phyloP scores from a whole-genome alignment of 2,113 vertebrate species.

The Diadophis punctatus region DNA sequence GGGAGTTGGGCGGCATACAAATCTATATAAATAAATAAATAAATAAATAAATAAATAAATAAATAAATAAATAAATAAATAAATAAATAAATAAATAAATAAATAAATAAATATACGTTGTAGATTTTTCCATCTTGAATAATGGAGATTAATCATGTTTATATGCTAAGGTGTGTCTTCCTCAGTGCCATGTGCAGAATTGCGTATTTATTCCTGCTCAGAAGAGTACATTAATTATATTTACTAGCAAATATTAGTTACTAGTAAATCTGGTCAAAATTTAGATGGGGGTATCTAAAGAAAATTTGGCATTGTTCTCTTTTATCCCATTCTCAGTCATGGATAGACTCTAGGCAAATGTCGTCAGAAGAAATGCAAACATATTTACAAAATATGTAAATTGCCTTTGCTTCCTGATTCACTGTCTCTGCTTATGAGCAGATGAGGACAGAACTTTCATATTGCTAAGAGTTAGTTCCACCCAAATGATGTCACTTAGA shows the following conservation, averaged over 20 bases:
- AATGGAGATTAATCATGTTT: constrained; percentile 11
- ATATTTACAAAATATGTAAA: background rate
- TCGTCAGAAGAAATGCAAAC: background rate
- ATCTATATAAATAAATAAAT: too few relatives aligned
- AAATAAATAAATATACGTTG: constrained; percentile 36
- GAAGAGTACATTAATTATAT: background rate
- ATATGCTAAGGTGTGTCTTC: background rate
- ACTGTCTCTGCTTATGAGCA: background rate
- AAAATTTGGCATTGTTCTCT: background rate
- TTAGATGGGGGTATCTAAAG: constrained; percentile 9
- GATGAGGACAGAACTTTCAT: background rate
- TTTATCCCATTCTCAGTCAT: background rate
- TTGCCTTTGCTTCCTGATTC: background rate
- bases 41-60: too few relatives aligned
- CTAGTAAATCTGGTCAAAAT: constrained; percentile 21
- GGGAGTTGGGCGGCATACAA: too few relatives aligned
- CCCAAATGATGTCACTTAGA: background rate
- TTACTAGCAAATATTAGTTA: constrained; percentile 25
- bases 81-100: too few relatives aligned
- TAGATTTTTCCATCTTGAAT: background rate
- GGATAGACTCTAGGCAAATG: background rate
- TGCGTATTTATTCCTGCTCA: constrained; percentile 24
- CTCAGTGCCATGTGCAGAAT: background rate
- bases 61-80: too few relatives aligned
- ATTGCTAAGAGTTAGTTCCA: background rate